Base-by-base conservation (phyloP, 2,797 vertebrate species). In the Sphaeramia orbicularis region DNA sequence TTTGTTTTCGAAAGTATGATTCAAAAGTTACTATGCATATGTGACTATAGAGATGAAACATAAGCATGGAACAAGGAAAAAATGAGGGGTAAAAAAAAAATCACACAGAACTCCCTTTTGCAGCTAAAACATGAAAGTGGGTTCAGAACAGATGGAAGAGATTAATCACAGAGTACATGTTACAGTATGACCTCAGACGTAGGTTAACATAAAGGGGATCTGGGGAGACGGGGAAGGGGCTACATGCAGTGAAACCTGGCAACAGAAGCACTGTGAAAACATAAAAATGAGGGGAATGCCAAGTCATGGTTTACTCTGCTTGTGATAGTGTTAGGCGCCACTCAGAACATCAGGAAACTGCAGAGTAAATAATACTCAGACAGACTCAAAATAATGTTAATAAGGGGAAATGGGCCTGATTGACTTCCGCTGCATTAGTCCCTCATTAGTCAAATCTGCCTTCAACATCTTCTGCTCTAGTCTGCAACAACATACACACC, bases 401-500 rank as follows among this genome's bases (percentile, higher is more conserved):
- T 77, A 54, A 75, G 74, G 78, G 68, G 85, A 91, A 90, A 81
- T 54, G 59, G 54, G 37, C 16, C 40, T 6, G n/a, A 50, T 15
- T 18, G 32, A 38, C 63, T 41, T 75, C 75, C 27, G 3, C 90
- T 53, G 92, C 91, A 30, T 43, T 15, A 18, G 14, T 47, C 10
- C 14, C 6, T 58, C 35, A 53, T 61, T 58, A 62, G 10, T 58
- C 11, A 7, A 3, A 6, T 45, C 24, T 57, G n/a, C 27, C 52
- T 53, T 16, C 9, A 18, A 36, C 1, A 16, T 44, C 8, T 6
- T 32, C 10, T 52, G 7, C 14, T 57, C 13, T 6, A 50, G 15
- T 51, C 0, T 44, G 42, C 47, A 61, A 42, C 1, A 48, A 63
- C 45, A 24, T 6, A 56, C 1, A 24, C 21, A 24, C 21, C 21